Evolutionary conservation across 1,140 invertebrate genomes (phyloP).

Genomic region (Zaprionus davidi): DNA sequence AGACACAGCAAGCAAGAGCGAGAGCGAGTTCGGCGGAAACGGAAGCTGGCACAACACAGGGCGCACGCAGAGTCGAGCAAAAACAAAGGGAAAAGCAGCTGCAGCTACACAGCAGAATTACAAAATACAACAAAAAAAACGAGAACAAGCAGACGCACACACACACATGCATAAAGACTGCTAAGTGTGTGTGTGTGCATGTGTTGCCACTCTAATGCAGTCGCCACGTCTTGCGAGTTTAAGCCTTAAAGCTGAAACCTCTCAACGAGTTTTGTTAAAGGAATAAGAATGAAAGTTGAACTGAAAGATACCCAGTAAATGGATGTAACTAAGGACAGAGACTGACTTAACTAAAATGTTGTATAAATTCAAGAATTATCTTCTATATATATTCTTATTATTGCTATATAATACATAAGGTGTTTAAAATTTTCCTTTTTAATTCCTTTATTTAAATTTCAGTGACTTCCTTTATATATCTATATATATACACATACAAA

Average conservation of each 20-base stretch:
- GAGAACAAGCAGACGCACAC: conserved; percentile 20
- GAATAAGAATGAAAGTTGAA: not conserved
- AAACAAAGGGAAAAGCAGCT: conserved; percentile 69
- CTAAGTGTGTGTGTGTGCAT: conserved; percentile 10
- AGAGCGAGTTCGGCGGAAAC: conserved; percentile 59
- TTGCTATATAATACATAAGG: no score
- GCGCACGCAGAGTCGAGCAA: conserved; percentile 46
- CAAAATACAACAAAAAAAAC: conserved; percentile 45
- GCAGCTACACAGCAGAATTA: conserved; percentile 63
- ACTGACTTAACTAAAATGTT: no score
- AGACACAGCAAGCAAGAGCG: not conserved
- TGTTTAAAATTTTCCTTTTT: no score
- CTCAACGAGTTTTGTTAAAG: not conserved
- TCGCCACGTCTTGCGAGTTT: conserved; percentile 11
- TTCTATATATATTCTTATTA: no score
- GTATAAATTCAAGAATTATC: no score
- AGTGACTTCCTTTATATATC: no score
- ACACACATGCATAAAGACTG: not conserved
- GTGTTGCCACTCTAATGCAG: conserved; percentile 32
- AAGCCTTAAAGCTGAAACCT: conserved; percentile 8
- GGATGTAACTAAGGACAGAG: no score
- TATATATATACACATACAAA: no score
- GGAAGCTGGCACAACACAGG: conserved; percentile 66
- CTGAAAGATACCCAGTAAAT: no score
- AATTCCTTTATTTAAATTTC: no score